phyloP scores from a whole-genome alignment of 2,888 invertebrate genomes.

The Spilosoma lubricipeda region DNA sequence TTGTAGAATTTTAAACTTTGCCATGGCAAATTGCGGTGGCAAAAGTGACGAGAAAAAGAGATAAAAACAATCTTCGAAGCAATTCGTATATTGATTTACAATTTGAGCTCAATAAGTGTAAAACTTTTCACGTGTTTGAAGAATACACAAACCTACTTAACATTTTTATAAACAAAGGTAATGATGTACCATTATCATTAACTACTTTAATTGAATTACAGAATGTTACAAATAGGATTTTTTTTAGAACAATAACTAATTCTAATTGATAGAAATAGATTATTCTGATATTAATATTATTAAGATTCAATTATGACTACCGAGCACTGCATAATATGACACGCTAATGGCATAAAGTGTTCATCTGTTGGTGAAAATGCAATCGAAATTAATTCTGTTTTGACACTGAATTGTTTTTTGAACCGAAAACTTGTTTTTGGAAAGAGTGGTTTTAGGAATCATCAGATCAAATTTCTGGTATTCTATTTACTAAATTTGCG shows the following conservation, averaged over 20 bases:
- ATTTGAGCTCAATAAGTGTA: no score
- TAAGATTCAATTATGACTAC: neutral
- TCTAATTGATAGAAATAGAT: neutral
- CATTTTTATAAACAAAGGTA: neutral
- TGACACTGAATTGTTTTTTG: no score
- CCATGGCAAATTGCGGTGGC: no score
- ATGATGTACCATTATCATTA: neutral
- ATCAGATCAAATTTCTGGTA: no score
- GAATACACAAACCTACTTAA: no score
- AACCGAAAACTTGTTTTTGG: neutral
- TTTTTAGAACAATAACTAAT: neutral
- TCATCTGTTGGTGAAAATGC: neutral
- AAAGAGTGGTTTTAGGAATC: neutral
- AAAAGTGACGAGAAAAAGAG: no score
- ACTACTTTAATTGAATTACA: neutral
- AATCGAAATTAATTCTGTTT: neutral
- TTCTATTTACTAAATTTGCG: no score
- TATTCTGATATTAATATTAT: neutral
- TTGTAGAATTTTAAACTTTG: no score
- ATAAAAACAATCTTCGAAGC: no score
- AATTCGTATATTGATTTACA: no score
- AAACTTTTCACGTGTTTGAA: no score
- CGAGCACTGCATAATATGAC: neutral
- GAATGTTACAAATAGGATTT: neutral
- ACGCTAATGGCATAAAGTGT: neutral